Evolutionary conservation across 1,140 invertebrate genomes (phyloP), one percentile per base, ranked within the genome.

Genomic region (Anastrepha ludens): DNA sequence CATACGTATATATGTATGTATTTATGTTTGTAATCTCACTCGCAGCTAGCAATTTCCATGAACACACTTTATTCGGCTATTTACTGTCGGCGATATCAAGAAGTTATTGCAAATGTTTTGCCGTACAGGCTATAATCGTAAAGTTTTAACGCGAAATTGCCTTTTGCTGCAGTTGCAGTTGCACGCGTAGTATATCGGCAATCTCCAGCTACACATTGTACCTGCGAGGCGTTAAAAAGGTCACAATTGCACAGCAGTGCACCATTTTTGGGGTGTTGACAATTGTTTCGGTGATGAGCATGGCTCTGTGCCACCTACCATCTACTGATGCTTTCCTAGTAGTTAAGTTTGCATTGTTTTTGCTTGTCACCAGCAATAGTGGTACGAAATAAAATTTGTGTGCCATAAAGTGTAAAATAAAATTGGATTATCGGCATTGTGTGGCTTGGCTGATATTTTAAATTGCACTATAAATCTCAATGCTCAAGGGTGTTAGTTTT

Each of bases 351-450:
- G 60, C 50, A 13, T 62, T 62, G 60, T 62, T 62, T n/a, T 17
- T 62, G 11, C 60, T 1, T n/a, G 15, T 15, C 60, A 62, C 17
- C 9, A 13, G 60, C 29, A 7, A 29, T 29, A 29, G 29, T 62
- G 9, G 60, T 62, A n/a, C 8, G 15, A 29, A 29, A 29, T 29
- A 29, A 29, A 17, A 9, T 62, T 62, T 9, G 60, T 62, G 13
- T 17, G 15, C 60, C 9, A 62, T 62, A 62, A 62, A 62, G 13
- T 9, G 29, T 67, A 67, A 67, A 67, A 67, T 67, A 67, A 20
- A 67, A 67, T 67, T 67, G 64, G 64, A 67, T 67, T 67, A 67
- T 67, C 64, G 29, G 64, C 29, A 9, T 20, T 67, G 3, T 67
- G 64, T 67, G 7, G n/a, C 64, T 8, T 5, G 11, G 5, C 29